Conservation (phyloP, 1,140 invertebrate genomes). For the Eriocheir sinensis region DNA sequence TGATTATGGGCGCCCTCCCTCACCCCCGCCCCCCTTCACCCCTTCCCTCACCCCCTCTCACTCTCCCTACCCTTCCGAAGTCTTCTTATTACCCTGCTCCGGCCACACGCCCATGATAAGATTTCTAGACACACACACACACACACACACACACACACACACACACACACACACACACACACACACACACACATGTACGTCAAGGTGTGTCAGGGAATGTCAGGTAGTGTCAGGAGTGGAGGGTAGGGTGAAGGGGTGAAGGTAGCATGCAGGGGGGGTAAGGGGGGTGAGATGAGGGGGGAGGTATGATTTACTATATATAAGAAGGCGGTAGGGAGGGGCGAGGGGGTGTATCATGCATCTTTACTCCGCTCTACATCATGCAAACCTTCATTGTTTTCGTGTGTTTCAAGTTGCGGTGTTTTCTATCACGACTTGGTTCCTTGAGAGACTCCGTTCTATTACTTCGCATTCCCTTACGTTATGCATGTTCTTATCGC, state of each 20-base stretch:
- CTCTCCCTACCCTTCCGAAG: not conserved
- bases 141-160: conserved; percentile 18
- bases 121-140: not conserved
- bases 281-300: not conserved
- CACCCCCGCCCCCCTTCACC: conserved; percentile 15
- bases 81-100: conserved; percentile 2
- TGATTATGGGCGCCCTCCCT: conserved; percentile 59
- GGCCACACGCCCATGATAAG: not conserved
- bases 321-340: too few relatives aligned
- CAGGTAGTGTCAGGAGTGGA: not conserved
- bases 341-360: too few relatives aligned
- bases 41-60: not conserved
- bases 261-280: not conserved
- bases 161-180: conserved; percentile 31
- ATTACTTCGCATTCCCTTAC: too few relatives aligned
- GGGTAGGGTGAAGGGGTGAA: too few relatives aligned
- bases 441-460: too few relatives aligned
- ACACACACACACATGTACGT: not conserved
- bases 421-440: too few relatives aligned
- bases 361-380: too few relatives aligned
- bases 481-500: too few relatives aligned
- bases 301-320: too few relatives aligned
- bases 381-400: too few relatives aligned
- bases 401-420: too few relatives aligned
- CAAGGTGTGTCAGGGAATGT: not conserved